Base-by-base conservation (phyloP, 37 sponge, comb jelly and placozoan genomes). In the Crambe crambe region DNA sequence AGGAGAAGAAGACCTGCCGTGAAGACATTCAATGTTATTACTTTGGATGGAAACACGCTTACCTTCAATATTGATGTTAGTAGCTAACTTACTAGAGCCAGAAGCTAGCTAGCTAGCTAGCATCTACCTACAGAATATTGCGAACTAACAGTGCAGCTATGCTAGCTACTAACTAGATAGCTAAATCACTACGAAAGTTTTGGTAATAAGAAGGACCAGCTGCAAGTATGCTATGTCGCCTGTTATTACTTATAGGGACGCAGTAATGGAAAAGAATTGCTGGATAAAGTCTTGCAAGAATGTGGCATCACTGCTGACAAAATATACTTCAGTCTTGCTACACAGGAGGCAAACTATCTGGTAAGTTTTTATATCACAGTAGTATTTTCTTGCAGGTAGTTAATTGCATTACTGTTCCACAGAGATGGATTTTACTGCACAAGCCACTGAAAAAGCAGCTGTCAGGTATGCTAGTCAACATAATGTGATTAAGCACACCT, bases 391-490 rank as follows among this genome's bases (percentile, higher is more conserved):
- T n/a, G n/a, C n/a, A n/a, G n/a, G n/a, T 62, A 62, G 26, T 62
- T 30, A 30, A 62, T 40, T 40, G 2, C n/a, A 17, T 31, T 56
- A 1, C 26, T 73, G 44, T 10, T 51, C 40, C 51, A 12, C 44
- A 89, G 89, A 64, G 74, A 37, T 91, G 92, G 92, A 35, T 91
- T 0, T 56, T 58, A 5, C 68, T 86, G 26, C 58, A 42, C 61
- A 91, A 83, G 47, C 31, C 87, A 35, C 75, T 91, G 12, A 72
- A 73, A 62, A 91, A 91, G 68, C 88, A 91, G 62, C 23, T 91
- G 36, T 38, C 68, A 58, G 84, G 92, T 91, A 54, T 37, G 80
- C 54, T n/a, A n/a, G n/a, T n/a, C n/a, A n/a, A n/a, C n/a, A n/a
- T n/a, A n/a, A n/a, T n/a, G n/a, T n/a, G n/a, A n/a, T n/a, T n/a